Evolutionary conservation across 2,888 invertebrate species (phyloP).

Genomic region (Drosophila antonietae): DNA sequence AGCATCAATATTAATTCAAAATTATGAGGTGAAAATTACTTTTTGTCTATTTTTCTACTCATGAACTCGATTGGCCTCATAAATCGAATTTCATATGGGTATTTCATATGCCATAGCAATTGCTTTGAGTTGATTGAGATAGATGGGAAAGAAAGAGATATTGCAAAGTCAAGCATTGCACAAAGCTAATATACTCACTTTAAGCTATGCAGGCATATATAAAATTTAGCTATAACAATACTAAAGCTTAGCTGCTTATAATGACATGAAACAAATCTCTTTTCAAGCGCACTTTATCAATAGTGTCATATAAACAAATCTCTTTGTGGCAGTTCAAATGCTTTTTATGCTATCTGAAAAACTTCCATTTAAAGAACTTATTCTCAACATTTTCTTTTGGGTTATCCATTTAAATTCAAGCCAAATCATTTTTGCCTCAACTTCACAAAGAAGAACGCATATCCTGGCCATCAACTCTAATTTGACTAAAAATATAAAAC

Average conservation of each 20-base stretch:
- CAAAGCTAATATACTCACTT: neutral
- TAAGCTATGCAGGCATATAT: neutral
- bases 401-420: conserved; percentile 14
- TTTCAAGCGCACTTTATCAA: neutral
- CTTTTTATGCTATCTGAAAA: neutral
- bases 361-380: neutral
- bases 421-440: conserved; percentile 13
- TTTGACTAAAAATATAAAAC: conserved; percentile 41
- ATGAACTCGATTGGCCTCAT: too few species aligned
- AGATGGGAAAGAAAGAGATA: too few species aligned
- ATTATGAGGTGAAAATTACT: too few species aligned
- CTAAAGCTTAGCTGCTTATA: neutral
- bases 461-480: conserved; percentile 27
- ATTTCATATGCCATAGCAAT: too few species aligned
- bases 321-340: neutral
- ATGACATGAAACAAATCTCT: neutral
- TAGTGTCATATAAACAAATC: too few species aligned
- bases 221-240: too few species aligned
- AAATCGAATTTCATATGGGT: too few species aligned
- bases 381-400: neutral
- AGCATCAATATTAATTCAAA: too few species aligned
- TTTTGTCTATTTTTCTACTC: too few species aligned
- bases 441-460: neutral
- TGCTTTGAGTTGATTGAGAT: too few species aligned
- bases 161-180: neutral